These are phyloP conservation scores for Macropis europaea DNA, from an alignment of 2,888 invertebrate genomes.

Conservation along the genomic window DNA sequence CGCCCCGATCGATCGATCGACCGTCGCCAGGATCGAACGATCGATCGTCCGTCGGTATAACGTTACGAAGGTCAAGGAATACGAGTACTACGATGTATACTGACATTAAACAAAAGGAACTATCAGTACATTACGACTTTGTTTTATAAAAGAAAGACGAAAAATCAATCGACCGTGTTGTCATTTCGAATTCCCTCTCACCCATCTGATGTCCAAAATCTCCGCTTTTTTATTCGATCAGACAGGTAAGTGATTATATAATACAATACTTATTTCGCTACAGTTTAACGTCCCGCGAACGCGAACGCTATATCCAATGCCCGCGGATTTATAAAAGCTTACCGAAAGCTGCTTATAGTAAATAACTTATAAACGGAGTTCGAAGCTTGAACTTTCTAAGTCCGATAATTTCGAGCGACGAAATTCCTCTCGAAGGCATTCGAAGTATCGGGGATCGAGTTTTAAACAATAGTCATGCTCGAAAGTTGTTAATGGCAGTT, in stretches of 20 bases:
- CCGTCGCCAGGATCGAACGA: conserved; percentile 20
- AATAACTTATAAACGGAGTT: conserved; percentile 53
- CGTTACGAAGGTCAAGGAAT: conserved; percentile 56
- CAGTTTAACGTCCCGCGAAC: no score
- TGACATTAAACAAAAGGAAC: conserved; percentile 66
- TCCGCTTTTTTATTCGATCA: no score
- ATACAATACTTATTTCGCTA: no score
- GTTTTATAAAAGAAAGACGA: conserved; percentile 73
- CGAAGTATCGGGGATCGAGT: conserved; percentile 18
- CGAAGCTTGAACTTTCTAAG: conserved; percentile 41
- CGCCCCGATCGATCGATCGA: conserved; percentile 17
- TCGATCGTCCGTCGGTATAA: conserved; percentile 26
- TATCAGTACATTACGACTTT: conserved; percentile 75
- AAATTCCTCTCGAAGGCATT: conserved; percentile 32
- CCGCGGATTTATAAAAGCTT: conserved; percentile 50
- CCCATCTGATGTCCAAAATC: no score
- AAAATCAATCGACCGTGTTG: conserved; percentile 52
- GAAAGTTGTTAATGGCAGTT: conserved; percentile 32
- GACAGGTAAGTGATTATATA: no score
- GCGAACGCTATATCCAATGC: conserved; percentile 39
- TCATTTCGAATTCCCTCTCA: conserved; percentile 15
- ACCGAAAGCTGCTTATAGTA: conserved; percentile 51
- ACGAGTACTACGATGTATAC: conserved; percentile 73
- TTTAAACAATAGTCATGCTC: conserved; percentile 38
- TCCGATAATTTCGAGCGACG: conserved; percentile 45